These are phyloP conservation scores for Dicycla oo DNA, from an alignment of 2,888 invertebrate species.

Conservation along the genomic window DNA sequence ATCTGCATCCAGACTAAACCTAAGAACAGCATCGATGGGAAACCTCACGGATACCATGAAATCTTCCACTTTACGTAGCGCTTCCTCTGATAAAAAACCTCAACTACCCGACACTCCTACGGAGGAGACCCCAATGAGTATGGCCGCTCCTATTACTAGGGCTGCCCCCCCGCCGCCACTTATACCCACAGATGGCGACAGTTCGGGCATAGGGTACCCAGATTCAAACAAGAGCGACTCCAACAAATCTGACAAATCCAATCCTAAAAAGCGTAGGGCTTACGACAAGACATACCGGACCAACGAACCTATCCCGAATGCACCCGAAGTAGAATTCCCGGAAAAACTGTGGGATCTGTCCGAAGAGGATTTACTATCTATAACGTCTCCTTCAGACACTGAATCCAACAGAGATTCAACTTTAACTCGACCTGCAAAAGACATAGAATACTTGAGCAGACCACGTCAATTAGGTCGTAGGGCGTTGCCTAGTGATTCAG, in stretches of 20 bases:
- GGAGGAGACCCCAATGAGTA: slow-evolving; percentile 78
- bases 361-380: slow-evolving; percentile 91
- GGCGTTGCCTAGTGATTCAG: slow-evolving; percentile 88
- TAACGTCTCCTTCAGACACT: slow-evolving; percentile 90
- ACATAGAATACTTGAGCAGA: slow-evolving; percentile 91
- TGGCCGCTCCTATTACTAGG: slow-evolving; percentile 71
- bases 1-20: slow-evolving; percentile 90
- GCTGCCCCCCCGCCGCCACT: slow-evolving; percentile 74
- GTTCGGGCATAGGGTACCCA: slow-evolving; percentile 88
- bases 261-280: slow-evolving; percentile 92
- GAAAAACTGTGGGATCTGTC: slow-evolving; percentile 95
- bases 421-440: slow-evolving; percentile 90
- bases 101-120: slow-evolving; percentile 83
- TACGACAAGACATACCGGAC: slow-evolving; percentile 96
- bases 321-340: slow-evolving; percentile 94
- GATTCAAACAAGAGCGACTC: slow-evolving; percentile 89
- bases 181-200: slow-evolving; percentile 84
- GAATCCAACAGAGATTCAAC: slow-evolving; percentile 91
- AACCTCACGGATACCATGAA: slow-evolving; percentile 88
- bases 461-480: slow-evolving; percentile 91
- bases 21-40: slow-evolving; percentile 89
- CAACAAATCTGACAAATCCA: slow-evolving; percentile 88
- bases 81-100: slow-evolving; percentile 80
- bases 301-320: slow-evolving; percentile 94
- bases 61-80: slow-evolving; percentile 83